Conservation (phyloP, 2,888 invertebrate species). For the Nephrotoma flavescens region DNA sequence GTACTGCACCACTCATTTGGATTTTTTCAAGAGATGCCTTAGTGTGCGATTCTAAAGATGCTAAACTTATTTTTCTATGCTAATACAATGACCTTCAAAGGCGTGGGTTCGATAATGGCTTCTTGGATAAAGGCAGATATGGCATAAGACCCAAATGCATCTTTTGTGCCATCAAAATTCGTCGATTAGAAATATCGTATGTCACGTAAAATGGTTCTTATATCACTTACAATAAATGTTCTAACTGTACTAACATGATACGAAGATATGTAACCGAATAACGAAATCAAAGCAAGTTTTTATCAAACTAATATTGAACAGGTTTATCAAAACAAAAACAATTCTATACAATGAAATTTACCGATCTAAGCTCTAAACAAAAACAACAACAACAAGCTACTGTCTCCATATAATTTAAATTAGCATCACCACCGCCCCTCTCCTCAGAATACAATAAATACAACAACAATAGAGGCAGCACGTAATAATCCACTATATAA, state of each 20-base stretch:
- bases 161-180: no score
- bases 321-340: not conserved
- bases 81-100: no score
- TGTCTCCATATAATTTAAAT: not conserved
- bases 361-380: not conserved
- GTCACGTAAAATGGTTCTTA: no score
- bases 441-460: not conserved
- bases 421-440: not conserved
- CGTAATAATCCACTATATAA: not conserved
- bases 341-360: not conserved
- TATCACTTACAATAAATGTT: not conserved
- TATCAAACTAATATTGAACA: not conserved
- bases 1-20: no score
- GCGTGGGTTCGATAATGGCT: no score
- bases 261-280: not conserved
- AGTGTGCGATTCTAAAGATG: no score
- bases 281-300: not conserved
- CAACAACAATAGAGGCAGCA: not conserved
- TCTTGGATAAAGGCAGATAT: no score
- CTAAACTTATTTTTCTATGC: no score
- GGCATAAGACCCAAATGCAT: no score
- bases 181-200: no score
- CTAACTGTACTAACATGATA: slow-evolving; percentile 5
- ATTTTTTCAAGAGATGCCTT: no score
- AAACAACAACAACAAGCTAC: not conserved